Evolutionary conservation across 2,797 vertebrate species (phyloP).

Genomic region (Channa striata): DNA sequence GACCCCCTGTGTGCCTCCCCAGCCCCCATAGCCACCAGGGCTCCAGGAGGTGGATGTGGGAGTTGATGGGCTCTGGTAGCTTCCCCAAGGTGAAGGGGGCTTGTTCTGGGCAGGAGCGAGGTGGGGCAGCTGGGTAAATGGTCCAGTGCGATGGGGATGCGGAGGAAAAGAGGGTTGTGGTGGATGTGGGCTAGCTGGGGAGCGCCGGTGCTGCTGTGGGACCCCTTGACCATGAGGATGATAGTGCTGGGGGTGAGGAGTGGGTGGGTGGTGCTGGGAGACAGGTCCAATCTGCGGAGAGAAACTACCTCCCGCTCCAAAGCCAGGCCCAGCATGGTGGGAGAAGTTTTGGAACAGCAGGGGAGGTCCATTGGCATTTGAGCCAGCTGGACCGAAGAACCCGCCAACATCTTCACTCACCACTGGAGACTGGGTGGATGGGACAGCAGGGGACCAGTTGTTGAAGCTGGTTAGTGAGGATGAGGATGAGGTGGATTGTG

Average conservation of each 20-base stretch:
- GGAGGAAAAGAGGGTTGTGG: slow-evolving; percentile 93
- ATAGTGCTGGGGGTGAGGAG: slow-evolving; percentile 96
- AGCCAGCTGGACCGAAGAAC: slow-evolving; percentile 94
- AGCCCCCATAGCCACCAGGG: slow-evolving; percentile 94
- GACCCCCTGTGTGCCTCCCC: slow-evolving; percentile 95
- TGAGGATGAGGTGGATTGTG: slow-evolving; percentile 93
- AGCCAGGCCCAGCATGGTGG: slow-evolving; percentile 95
- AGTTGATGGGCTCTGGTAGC: slow-evolving; percentile 97
- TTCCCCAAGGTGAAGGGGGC: slow-evolving; percentile 97
- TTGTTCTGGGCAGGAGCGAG: slow-evolving; percentile 95
- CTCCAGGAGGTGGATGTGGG: slow-evolving; percentile 96
- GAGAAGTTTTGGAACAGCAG: slow-evolving; percentile 99
- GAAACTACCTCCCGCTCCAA: slow-evolving; percentile 92
- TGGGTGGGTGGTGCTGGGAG: slow-evolving; percentile 94
- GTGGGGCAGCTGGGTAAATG: slow-evolving; percentile 97
- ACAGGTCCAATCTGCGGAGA: slow-evolving; percentile 97
- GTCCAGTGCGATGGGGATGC: slow-evolving; percentile 95
- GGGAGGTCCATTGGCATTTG: slow-evolving; percentile 94
- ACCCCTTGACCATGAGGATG: slow-evolving; percentile 93
- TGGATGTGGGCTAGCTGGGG: slow-evolving; percentile 95
- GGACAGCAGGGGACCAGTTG: slow-evolving; percentile 98
- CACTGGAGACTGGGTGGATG: slow-evolving; percentile 94
- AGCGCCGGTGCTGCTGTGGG: slow-evolving; percentile 96
- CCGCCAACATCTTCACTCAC: slow-evolving; percentile 93
- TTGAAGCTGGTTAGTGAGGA: slow-evolving; percentile 97